Evolutionary conservation across 2,113 vertebrate genomes (phyloP).

Genomic region (Ramphastos sulfuratus): DNA sequence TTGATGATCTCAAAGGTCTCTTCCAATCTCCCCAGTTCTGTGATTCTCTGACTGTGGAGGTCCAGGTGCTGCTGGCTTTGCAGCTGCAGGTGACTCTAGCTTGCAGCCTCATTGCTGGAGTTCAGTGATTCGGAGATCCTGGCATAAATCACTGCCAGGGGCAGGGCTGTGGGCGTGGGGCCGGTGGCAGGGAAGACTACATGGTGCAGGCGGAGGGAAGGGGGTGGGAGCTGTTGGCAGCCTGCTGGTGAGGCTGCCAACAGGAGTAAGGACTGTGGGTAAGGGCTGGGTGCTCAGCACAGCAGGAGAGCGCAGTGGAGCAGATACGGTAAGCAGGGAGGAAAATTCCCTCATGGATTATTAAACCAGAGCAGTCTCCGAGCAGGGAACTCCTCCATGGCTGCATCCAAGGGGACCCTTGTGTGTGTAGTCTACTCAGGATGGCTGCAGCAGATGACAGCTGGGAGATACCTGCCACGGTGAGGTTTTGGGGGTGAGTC

Average conservation of each 20-base stretch:
- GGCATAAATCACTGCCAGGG: conserved; percentile 50
- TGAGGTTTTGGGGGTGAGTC: rapidly evolving
- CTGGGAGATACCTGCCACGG: neutral
- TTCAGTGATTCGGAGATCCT: neutral
- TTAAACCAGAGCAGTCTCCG: neutral
- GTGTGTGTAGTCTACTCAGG: rapidly evolving
- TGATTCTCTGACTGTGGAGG: no score
- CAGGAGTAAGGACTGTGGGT: rapidly evolving
- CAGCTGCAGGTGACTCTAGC: neutral
- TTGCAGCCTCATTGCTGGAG: rapidly evolving
- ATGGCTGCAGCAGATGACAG: rapidly evolving
- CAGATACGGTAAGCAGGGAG: rapidly evolving
- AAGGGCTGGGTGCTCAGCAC: rapidly evolving
- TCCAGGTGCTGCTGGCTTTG: neutral
- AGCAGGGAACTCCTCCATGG: neutral
- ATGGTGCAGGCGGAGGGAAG: rapidly evolving
- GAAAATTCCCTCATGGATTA: neutral
- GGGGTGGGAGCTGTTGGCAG: rapidly evolving
- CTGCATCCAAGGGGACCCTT: rapidly evolving
- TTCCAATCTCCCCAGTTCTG: no score
- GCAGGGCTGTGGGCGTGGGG: neutral
- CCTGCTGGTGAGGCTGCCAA: neutral
- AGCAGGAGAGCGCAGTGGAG: rapidly evolving
- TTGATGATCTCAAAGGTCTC: no score
- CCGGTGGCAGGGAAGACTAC: neutral